Evolutionary conservation across 2,888 invertebrate species (phyloP), one percentile per base, ranked within the genome.

Genomic region (Drosophila robusta): DNA sequence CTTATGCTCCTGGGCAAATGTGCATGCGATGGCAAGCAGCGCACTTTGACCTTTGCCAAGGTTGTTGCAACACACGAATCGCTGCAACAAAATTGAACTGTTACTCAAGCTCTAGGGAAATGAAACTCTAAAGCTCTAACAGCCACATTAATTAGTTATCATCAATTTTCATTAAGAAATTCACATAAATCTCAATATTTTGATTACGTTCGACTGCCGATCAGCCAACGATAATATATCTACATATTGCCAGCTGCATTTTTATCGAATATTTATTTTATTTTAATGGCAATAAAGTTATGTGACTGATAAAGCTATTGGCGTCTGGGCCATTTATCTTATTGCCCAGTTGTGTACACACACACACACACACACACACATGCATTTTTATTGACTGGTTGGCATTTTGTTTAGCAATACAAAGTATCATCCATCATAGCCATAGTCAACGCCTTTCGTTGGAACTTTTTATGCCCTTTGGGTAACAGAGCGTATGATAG

Each of bases 21-120:
- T 84, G 78, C 80, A 81, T 57, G 38, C 49, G 22, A 42, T 52
- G 26, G 42, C 52, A 41, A 44, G n/a, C 50, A 22, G 26, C 46
- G 63, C 55, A 57, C 58, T 74, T 57, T 68, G 76, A 85, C 87
- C 89, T 87, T 83, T 52, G 60, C 29, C 73, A 84, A 84, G 87
- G 89, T 88, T 87, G 71, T 74, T 67, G 67, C 76, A 71, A 51
- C 65, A 51, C 16, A 24, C 8, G 14, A 38, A 39, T 4, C 11
- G 41, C 16, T 4, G 34, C 29, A 41, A 34, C 38, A 32, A 57
- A 57, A 57, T 62, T 36, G 26, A 9, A 14, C 47, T 16, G 47
- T 36, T 54, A 9, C 36, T 39, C 24, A 14, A 57, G 22, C 52
- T 16, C 9, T 7, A 3, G 38, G 24, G 26, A 7, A 16, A 36